phyloP scores from a whole-genome alignment of 2,888 invertebrate genomes.

The Buathra laborator region DNA sequence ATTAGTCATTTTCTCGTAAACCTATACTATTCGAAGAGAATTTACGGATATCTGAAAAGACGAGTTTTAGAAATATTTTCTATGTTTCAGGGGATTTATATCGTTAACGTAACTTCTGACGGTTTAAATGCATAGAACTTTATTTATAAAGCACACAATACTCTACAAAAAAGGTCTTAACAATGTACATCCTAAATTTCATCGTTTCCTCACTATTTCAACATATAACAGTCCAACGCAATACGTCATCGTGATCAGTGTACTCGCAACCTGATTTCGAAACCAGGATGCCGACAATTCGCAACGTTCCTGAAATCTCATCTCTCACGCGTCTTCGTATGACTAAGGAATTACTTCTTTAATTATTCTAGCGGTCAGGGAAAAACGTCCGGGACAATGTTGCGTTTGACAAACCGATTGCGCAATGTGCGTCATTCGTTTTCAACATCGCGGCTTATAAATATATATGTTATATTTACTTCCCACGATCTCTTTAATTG shows the following conservation, averaged over 20 bases:
- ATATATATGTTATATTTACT: not conserved
- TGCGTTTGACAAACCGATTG: constrained; percentile 7
- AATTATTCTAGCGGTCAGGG: constrained; percentile 28
- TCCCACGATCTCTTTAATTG: not conserved
- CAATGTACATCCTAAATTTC: no score
- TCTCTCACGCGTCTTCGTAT: not conserved
- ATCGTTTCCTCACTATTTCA: no score
- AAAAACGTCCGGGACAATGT: constrained; percentile 7
- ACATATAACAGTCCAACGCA: no score
- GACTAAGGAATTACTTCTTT: constrained; percentile 26
- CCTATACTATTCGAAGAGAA: no score
- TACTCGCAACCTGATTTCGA: constrained; percentile 7
- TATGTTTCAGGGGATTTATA: no score
- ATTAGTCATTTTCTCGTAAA: no score
- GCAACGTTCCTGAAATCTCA: constrained; percentile 3
- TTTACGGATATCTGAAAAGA: no score
- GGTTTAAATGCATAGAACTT: not conserved
- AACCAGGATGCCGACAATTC: constrained; percentile 23
- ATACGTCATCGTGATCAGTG: not conserved
- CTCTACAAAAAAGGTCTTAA: no score
- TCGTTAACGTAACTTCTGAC: not conserved
- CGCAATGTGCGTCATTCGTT: constrained; percentile 35
- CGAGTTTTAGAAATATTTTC: no score
- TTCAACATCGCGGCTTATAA: not conserved
- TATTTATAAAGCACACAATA: not conserved